Evolutionary conservation across 2,113 vertebrate genomes (phyloP), one percentile per base, ranked within the genome.

Genomic region (Apteryx owenii): DNA sequence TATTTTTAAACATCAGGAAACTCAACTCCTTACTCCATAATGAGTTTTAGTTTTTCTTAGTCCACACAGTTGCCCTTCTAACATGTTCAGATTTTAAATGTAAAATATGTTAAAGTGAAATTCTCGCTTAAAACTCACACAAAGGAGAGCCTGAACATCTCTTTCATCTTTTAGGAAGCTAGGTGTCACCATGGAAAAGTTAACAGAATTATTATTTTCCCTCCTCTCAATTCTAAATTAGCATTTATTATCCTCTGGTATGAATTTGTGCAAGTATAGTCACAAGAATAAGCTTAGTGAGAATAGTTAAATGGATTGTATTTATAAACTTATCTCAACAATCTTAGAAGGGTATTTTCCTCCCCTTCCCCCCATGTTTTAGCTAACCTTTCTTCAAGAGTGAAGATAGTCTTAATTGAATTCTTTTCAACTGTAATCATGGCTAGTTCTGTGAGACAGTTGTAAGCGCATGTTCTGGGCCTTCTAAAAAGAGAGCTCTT

Each of bases 31-130:
- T 69, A 29, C 8, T 82, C 44, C 42, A 14, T 36, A 40, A 0
- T 46, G 64, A 12, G 31, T 53, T 82, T 56, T 65, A 38, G 4
- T 2, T 51, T 92, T 83, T 81, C 18, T 58, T 51, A 25, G 36
- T 79, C 13, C 0, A 0, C 1, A 2, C 10, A 16, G 5, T 61
- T 2, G 0, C 56, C 21, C 62, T 81, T 28, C 84, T 51, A 69
- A 15, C 28, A 12, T 22, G 4, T 83, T 94, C 12, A 46, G 44
- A 16, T 85, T 50, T 7, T 69, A 82, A 76, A 19, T 69, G 48
- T 66, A 77, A 65, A 93, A 72, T 58, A 18, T 25, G 4, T 65
- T 81, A 56, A 38, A 85, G 50, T 11, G 0, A 76, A 8, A 3
- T 53, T 83, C 18, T 70, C 0, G 0, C 28, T 13, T 73, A 26